Percentiles rank a stretch among this genome's conserved stretches.
These are phyloP conservation scores for Delia radicum DNA, from an alignment of 1,140 invertebrate species.

Conservation along the genomic window DNA sequence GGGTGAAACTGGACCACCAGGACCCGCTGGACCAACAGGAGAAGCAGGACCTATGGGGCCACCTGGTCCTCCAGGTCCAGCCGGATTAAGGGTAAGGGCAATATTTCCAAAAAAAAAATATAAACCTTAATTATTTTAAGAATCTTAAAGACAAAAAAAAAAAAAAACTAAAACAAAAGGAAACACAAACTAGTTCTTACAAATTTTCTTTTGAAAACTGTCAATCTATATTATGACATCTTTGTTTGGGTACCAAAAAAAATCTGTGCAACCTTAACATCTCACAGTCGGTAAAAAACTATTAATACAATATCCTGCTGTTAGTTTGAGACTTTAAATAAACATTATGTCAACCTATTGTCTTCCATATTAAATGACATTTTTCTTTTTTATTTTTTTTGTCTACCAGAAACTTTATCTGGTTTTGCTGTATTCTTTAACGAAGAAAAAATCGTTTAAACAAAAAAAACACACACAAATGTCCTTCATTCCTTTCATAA, in stretches of 20 bases:
- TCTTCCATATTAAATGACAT: neutral
- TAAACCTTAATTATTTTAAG: too few species aligned
- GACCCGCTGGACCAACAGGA: conserved; percentile 55
- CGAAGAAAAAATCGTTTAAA: too few species aligned
- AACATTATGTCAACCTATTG: neutral
- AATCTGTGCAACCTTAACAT: neutral
- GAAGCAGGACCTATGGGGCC: conserved; percentile 68
- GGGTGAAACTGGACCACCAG: conserved; percentile 60
- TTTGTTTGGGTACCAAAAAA: neutral
- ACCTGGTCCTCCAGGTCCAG: conserved; percentile 68
- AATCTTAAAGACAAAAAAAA: too few species aligned
- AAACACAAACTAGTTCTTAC: neutral
- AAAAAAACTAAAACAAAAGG: neutral
- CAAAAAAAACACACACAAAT: neutral
- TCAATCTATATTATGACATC: neutral
- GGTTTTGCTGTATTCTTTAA: too few species aligned
- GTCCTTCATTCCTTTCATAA: neutral
- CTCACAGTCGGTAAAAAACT: neutral
- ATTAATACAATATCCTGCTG: neutral
- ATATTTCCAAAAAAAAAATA: neutral
- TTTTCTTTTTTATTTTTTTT: neutral
- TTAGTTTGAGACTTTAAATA: neutral
- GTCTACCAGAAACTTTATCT: neutral
- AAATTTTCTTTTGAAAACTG: too few species aligned
- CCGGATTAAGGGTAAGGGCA: conserved; percentile 68